Conservation (phyloP, 2,113 vertebrate species). For the Lonchura striata region DNA sequence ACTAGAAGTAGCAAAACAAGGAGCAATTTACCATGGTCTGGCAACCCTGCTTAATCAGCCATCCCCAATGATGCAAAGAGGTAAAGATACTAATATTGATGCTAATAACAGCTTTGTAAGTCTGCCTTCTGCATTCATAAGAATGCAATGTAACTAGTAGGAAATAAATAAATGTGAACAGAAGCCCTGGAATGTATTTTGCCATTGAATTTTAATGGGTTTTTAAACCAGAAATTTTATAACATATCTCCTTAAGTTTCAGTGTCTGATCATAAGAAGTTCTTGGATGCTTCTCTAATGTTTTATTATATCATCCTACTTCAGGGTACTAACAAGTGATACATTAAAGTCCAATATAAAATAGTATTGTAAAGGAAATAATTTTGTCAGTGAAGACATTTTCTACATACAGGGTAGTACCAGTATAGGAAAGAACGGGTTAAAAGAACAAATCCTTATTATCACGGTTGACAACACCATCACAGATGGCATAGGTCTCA, state of each 20-base stretch:
- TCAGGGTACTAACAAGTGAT: not conserved
- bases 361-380: not conserved
- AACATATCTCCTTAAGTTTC: not conserved
- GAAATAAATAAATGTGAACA: not conserved
- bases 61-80: slow-evolving; percentile 94
- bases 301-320: not conserved
- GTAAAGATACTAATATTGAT: slow-evolving; percentile 70
- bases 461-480: not conserved
- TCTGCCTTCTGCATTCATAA: not conserved
- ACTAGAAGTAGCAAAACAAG: slow-evolving; percentile 96
- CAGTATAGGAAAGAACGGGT: slow-evolving; percentile 5
- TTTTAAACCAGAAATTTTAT: not conserved
- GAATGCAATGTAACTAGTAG: not conserved
- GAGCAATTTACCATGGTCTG: slow-evolving; percentile 96
- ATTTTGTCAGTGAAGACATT: not conserved
- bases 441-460: slow-evolving; percentile 52
- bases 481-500: slow-evolving; percentile 13
- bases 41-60: slow-evolving; percentile 97
- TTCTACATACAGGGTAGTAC: not conserved
- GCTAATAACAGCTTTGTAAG: not conserved
- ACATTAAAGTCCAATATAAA: not conserved
- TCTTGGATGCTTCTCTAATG: not conserved
- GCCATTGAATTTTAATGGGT: not conserved
- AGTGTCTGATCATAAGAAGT: not conserved
- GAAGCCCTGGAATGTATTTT: not conserved